phyloP scores from a whole-genome alignment of 2,113 vertebrate genomes.

The Hymenochirus boettgeri region DNA sequence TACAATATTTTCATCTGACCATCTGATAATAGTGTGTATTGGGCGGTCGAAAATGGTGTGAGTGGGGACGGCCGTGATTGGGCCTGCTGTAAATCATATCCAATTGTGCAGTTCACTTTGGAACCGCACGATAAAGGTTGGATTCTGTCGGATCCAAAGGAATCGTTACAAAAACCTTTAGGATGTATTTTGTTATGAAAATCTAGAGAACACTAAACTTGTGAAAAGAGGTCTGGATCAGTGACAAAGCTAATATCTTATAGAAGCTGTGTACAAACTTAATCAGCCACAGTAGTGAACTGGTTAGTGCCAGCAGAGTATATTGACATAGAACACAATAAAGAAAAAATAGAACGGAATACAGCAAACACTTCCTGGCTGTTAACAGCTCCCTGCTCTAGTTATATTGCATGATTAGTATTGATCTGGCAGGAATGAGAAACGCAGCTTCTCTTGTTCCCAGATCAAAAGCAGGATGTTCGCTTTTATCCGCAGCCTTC shows the following conservation, averaged over 20 bases:
- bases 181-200: constrained; percentile 19
- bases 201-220: constrained; percentile 2
- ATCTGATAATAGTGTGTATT: no score
- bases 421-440: constrained; percentile 53
- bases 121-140: no score
- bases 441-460: constrained; percentile 47
- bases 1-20: no score
- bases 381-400: constrained; percentile 50
- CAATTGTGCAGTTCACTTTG: no score
- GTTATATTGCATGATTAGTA: constrained; percentile 53
- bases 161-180: constrained; percentile 15
- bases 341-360: constrained; percentile 53
- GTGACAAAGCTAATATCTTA: constrained; percentile 35
- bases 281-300: constrained; percentile 36
- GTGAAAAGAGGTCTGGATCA: constrained; percentile 25
- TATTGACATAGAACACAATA: constrained; percentile 49
- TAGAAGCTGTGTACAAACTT: constrained; percentile 37
- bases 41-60: no score
- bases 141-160: no score
- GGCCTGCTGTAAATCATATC: no score
- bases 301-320: constrained; percentile 42
- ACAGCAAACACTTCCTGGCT: constrained; percentile 45
- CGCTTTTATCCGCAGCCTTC: constrained; percentile 48
- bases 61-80: no score
- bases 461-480: constrained; percentile 45